phyloP scores from a whole-genome alignment of 2,888 invertebrate species.

The Herminia tarsipennalis region DNA sequence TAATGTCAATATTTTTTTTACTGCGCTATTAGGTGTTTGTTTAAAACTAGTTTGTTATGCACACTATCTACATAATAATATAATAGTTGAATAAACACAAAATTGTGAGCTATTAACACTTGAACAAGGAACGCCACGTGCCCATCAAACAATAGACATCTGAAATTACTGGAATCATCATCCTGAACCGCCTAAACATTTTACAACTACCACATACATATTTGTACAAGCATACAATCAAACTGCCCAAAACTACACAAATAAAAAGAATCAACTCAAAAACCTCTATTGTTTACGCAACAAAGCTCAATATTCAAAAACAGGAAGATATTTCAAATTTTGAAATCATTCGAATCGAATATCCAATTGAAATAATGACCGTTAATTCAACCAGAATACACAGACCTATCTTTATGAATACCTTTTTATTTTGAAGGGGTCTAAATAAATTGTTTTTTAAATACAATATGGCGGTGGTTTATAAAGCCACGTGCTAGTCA shows the following conservation, averaged over 20 bases:
- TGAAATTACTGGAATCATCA: slow-evolving; percentile 60
- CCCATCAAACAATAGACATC: slow-evolving; percentile 62
- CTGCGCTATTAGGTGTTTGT: slow-evolving; percentile 5
- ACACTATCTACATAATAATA: slow-evolving; percentile 12
- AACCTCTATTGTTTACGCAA: slow-evolving; percentile 8
- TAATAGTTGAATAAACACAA: slow-evolving; percentile 24
- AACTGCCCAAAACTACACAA: slow-evolving; percentile 48
- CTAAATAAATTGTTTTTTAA: slow-evolving; percentile 43
- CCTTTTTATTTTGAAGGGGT: slow-evolving; percentile 15
- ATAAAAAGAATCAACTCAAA: slow-evolving; percentile 1
- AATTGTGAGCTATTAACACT: slow-evolving; percentile 61
- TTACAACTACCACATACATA: slow-evolving; percentile 53
- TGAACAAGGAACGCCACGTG: slow-evolving; percentile 56
- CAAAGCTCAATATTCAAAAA: slow-evolving; percentile 12
- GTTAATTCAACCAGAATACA: slow-evolving; percentile 51
- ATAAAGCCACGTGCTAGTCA: slow-evolving; percentile 69
- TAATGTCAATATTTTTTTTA: no score
- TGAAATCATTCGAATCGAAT: slow-evolving; percentile 46
- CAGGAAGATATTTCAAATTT: slow-evolving; percentile 13
- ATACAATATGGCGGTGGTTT: slow-evolving; percentile 67
- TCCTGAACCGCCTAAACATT: slow-evolving; percentile 55
- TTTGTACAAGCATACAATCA: slow-evolving; percentile 46
- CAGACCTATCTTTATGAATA: slow-evolving; percentile 7
- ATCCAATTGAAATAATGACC: slow-evolving; percentile 75
- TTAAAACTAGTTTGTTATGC: slow-evolving; percentile 2